Conservation (phyloP, 2,797 vertebrate genomes). For the Neosilurus mollespiculum region DNA sequence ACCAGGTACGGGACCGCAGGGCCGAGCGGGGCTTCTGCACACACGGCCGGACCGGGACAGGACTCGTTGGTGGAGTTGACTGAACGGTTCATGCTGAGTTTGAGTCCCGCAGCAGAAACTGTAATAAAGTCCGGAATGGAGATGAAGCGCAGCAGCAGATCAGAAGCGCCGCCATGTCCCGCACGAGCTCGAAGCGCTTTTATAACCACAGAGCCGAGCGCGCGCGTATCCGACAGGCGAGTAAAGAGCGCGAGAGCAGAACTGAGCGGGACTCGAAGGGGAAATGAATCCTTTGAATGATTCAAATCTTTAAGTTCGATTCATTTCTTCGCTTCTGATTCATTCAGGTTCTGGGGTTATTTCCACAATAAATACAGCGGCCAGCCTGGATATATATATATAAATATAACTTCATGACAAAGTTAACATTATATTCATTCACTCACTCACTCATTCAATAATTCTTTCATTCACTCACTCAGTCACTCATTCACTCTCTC, state of each 20-base stretch:
- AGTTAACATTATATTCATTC: too few species aligned
- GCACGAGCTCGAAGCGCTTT: too few species aligned
- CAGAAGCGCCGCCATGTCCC: not conserved
- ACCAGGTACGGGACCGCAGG: constrained; percentile 53
- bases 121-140: too few species aligned
- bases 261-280: not conserved
- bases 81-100: constrained; percentile 1
- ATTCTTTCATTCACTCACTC: too few species aligned
- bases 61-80: constrained; percentile 43
- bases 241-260: not conserved
- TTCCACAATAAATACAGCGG: too few species aligned
- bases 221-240: not conserved
- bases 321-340: not conserved
- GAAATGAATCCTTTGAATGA: not conserved
- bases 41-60: constrained; percentile 58
- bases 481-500: too few species aligned
- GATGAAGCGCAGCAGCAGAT: not conserved
- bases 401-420: too few species aligned
- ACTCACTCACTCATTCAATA: too few species aligned
- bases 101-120: too few species aligned
- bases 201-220: not conserved
- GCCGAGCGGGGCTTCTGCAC: constrained; percentile 40
- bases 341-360: not conserved
- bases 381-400: too few species aligned
- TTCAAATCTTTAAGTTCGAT: not conserved